Conservation (phyloP, 2,888 invertebrate species). For the Chirona hameri region DNA sequence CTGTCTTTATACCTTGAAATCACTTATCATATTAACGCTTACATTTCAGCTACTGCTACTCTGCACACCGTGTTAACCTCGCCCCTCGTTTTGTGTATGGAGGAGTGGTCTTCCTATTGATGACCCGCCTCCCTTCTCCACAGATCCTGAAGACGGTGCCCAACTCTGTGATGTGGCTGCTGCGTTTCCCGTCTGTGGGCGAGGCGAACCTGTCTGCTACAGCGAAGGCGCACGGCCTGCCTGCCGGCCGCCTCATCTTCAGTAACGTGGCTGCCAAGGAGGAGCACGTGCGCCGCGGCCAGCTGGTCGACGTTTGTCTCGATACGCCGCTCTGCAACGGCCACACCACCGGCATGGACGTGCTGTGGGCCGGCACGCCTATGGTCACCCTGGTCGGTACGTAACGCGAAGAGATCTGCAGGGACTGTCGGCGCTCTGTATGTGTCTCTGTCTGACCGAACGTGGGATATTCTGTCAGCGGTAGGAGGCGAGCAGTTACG, state of each 20-base stretch:
- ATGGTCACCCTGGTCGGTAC: conserved; percentile 85
- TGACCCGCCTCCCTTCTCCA: conserved; percentile 44
- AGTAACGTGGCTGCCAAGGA: conserved; percentile 97
- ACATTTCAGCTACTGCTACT: too few relatives aligned
- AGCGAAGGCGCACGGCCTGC: conserved; percentile 72
- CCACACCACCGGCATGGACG: conserved; percentile 99
- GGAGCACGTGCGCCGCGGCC: conserved; percentile 96
- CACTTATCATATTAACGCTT: too few relatives aligned
- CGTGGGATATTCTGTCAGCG: background rate
- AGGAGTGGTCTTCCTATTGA: too few relatives aligned
- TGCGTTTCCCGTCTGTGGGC: conserved; percentile 88
- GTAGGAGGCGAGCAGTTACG: background rate
- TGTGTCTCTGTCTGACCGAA: too few relatives aligned
- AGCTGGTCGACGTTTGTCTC: conserved; percentile 94
- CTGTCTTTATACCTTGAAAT: too few relatives aligned
- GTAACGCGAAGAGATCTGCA: conserved; percentile 61
- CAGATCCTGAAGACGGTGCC: conserved; percentile 88
- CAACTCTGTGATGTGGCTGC: conserved; percentile 88
- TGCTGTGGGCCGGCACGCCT: conserved; percentile 98
- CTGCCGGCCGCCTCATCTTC: conserved; percentile 79
- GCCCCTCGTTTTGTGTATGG: too few relatives aligned
- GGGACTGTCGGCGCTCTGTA: too few relatives aligned
- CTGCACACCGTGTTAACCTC: too few relatives aligned
- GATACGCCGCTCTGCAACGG: conserved; percentile 99
- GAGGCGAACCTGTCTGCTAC: conserved; percentile 71